Base-by-base conservation (phyloP, 2,888 invertebrate species). In the Arge pagana region DNA sequence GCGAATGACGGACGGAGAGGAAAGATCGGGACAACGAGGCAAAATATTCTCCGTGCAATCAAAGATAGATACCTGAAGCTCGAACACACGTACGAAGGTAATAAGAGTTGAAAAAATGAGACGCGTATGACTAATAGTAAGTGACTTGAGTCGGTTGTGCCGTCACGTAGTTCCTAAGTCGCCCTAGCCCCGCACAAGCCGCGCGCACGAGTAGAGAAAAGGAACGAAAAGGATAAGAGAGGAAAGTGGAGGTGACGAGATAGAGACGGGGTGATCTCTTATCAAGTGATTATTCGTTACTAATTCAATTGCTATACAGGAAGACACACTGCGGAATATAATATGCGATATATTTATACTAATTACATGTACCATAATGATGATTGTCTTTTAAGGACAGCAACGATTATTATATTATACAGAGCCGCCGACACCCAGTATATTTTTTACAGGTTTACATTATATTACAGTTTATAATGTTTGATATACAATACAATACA, bases 371-470 rank as follows among this genome's bases (percentile, higher is more conserved):
- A 16, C 13, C 5, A 37, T 39, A 57, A 71, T 70, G 72, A 72
- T 67, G 68, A 73, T 71, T 72, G 66, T 26, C 69, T 65, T 65
- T 73, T 72, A 69, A 74, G 70, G 71, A 72, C 74, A 74, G 69
- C 73, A 75, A 69, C 31, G 31, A 26, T 72, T 72, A 75, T 71
- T 68, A 66, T 74, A 74, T 72, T 71, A 72, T 72, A 75, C 73
- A 76, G 75, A 76, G 74, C 74, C 73, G 69, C 71, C 73, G 73
- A 70, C 76, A 76, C 73, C 73, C 74, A 76, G 72, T 76, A 76
- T 76, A 76, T 76, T 76, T 76, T 76, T 76, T 76, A 76, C 76
- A 76, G 76, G 75, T 76, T 76, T 76, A 75, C 75, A 75, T 75
- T 76, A 73, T 76, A 76, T 76, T 75, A 76, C 76, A 75, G 73